Evolutionary conservation across 2,797 vertebrate species (phyloP), one percentile per base, ranked within the genome.

Genomic region (Lithobates sylvaticus): DNA sequence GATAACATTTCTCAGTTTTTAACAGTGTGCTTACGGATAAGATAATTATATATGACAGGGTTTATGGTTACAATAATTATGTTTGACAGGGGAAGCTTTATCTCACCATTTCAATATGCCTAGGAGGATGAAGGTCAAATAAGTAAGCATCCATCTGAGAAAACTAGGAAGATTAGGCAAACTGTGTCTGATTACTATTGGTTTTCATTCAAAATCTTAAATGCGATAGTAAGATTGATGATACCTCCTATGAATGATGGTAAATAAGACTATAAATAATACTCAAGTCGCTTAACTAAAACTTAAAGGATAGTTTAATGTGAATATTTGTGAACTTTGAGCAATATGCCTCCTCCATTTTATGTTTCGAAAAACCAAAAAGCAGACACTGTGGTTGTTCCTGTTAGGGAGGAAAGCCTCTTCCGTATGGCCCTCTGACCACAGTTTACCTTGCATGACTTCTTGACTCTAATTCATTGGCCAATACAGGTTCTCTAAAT

Each of bases 11-110:
- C 39, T 58, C 68, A 67, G 39, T 81, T 83, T 76, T 74, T 83
- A 87, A 83, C 80, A 61, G 32, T 87, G 81, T 69, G 81, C 81
- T 87, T 87, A 87, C 77, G 34, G 86, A 84, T 87, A 87, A 87
- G 86, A 87, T 87, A 87, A 87, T 87, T 87, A 84, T 79, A 71
- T 68, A 83, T 84, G 86, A 84, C 81, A 84, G 76, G 65, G 76
- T 84, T 83, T 87, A 84, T 84, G 81, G 86, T 74, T 87, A 87
- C 70, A 83, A 79, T 83, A 87, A 87, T 87, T 87, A 84, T 74
- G 68, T 84, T 83, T 87, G 86, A 79, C 86, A 83, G 81, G 36
- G 68, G 76, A 78, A 87, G 76, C 86, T 83, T 87, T 87, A 87
- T 87, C 86, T 87, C 86, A 83, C 74, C 81, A 73, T 83, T 87